Percentiles rank a stretch among this genome's conserved stretches.
These are phyloP conservation scores for Cherax destructor DNA, from an alignment of 1,140 invertebrate genomes.

Conservation along the genomic window DNA sequence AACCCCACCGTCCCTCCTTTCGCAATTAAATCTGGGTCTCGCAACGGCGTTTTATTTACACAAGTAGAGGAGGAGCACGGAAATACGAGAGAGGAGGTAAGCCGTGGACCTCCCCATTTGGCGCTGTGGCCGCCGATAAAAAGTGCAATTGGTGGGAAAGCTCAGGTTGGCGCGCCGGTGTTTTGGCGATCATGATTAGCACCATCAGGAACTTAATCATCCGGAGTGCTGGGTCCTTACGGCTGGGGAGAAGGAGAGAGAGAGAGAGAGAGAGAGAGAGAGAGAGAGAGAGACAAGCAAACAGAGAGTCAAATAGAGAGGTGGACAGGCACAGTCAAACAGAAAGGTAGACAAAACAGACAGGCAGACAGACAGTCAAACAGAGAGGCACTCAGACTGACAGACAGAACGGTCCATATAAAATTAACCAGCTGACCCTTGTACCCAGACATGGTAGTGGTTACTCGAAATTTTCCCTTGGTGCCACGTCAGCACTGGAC, in stretches of 20 bases:
- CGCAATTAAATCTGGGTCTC: neutral
- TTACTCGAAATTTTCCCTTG: too few species aligned
- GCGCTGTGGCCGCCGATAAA: conserved; percentile 27
- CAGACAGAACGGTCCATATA: too few species aligned
- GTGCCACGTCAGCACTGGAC: too few species aligned
- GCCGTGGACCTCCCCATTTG: conserved; percentile 17
- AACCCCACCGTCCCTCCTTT: neutral
- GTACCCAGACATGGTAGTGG: too few species aligned
- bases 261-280: conserved; percentile 1
- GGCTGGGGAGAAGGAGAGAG: neutral
- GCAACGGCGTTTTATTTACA: conserved; percentile 8
- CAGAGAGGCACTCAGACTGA: too few species aligned
- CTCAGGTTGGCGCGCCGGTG: conserved; percentile 8
- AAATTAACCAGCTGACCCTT: too few species aligned
- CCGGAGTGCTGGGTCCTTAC: conserved; percentile 57
- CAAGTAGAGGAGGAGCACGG: neutral
- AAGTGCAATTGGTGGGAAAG: conserved; percentile 65
- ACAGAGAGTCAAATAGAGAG: conserved; percentile 20
- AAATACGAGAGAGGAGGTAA: conserved; percentile 24
- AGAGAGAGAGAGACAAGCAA: neutral
- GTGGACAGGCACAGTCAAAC: neutral
- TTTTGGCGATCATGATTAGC: conserved; percentile 64
- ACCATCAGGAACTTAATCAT: conserved; percentile 66
- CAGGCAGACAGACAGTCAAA: too few species aligned
- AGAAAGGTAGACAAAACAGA: too few species aligned